Conservation (phyloP, 37 sponge, comb jelly and placozoan genomes). For the Petrosia ficiformis region DNA sequence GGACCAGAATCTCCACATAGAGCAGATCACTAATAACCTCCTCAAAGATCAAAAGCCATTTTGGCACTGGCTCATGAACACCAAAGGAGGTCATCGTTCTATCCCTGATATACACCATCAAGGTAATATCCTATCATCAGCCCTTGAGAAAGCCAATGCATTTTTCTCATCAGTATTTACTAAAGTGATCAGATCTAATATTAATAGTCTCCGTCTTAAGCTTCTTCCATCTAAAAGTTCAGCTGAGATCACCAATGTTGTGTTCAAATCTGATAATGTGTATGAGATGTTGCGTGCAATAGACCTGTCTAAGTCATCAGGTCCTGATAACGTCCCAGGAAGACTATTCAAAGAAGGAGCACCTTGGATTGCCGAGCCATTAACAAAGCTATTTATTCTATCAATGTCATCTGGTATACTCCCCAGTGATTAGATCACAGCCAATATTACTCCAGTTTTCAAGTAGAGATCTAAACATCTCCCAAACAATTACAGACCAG, state of each 20-base stretch:
- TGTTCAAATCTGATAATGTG: no score
- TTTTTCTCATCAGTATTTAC: background rate
- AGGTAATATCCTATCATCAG: background rate
- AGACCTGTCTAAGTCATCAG: slow-evolving; percentile 1
- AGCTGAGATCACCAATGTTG: no score
- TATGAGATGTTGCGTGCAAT: no score
- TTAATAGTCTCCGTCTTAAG: background rate
- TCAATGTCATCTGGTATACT: no score
- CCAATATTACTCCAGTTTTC: slow-evolving; percentile 31
- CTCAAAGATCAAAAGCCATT: no score
- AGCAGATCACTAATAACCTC: no score
- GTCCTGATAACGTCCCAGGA: slow-evolving; percentile 19
- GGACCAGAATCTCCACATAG: no score
- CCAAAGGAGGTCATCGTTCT: no score
- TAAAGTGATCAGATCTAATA: no score
- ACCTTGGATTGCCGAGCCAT: slow-evolving; percentile 9
- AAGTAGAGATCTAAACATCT: no score
- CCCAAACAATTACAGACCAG: slow-evolving; percentile 42
- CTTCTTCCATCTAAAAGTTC: slow-evolving; percentile 1
- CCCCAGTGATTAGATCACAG: slow-evolving; percentile 41
- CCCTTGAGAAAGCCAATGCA: background rate
- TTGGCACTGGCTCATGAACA: no score
- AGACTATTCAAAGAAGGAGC: slow-evolving; percentile 24
- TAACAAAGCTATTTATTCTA: slow-evolving; percentile 18
- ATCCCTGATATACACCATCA: no score